phyloP scores from a whole-genome alignment of 1,140 invertebrate species.

The Cecropterus lyciades region DNA sequence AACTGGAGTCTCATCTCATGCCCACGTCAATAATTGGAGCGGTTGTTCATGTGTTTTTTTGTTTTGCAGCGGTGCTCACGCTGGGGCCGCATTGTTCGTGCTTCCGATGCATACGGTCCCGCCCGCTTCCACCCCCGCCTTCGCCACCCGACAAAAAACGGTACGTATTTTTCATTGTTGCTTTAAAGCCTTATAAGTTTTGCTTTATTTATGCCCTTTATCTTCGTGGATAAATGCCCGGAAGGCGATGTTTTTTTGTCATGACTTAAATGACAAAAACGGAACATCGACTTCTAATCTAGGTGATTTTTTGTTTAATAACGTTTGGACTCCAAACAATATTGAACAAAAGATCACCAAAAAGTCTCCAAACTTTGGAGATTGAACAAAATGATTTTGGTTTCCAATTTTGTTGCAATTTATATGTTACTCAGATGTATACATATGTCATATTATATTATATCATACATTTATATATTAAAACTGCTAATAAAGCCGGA shows the following conservation, averaged over 20 bases:
- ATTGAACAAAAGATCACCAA: too few relatives aligned
- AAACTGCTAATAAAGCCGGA: too few relatives aligned
- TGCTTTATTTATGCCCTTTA: constrained; percentile 80
- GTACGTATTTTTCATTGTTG: constrained; percentile 83
- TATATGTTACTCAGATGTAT: too few relatives aligned
- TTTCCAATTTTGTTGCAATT: too few relatives aligned
- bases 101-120: constrained; percentile 45
- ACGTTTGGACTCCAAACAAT: too few relatives aligned
- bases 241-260: constrained; percentile 70
- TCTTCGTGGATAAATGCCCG: constrained; percentile 71
- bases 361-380: too few relatives aligned
- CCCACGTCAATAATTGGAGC: constrained; percentile 80
- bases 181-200: constrained; percentile 82
- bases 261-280: too few relatives aligned
- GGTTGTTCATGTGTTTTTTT: constrained; percentile 78
- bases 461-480: too few relatives aligned
- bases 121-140: constrained; percentile 45
- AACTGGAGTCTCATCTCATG: constrained; percentile 62
- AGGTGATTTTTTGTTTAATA: too few relatives aligned
- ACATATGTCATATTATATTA: too few relatives aligned
- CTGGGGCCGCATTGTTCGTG: constrained; percentile 69
- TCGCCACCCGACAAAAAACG: constrained; percentile 67
- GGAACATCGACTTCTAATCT: too few relatives aligned
- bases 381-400: too few relatives aligned
- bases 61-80: constrained; percentile 71